These are phyloP conservation scores for Axis porcinus DNA, from an alignment of 2,113 vertebrate species.

Conservation along the genomic window DNA sequence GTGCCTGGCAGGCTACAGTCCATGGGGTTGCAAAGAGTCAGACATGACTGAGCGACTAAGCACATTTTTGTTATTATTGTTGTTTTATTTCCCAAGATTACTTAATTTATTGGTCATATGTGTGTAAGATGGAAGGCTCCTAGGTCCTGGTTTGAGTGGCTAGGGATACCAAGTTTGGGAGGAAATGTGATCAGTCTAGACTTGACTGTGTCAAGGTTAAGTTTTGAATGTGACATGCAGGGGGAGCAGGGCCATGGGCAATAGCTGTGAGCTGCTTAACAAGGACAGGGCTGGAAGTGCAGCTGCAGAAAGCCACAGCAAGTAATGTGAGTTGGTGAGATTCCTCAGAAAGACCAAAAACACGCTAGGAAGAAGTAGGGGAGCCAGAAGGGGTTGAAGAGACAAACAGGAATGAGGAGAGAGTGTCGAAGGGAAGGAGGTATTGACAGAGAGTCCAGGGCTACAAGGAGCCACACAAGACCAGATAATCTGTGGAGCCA, in stretches of 20 bases:
- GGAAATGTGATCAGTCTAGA: background rate
- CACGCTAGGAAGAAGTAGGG: background rate
- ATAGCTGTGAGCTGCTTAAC: background rate
- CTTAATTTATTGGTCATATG: background rate
- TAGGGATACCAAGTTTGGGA: background rate
- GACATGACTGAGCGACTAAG: background rate
- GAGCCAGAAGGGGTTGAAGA: background rate
- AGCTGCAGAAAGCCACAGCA: fast-evolving
- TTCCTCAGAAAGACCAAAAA: background rate
- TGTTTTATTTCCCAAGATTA: background rate
- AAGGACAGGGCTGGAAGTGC: background rate
- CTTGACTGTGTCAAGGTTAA: background rate
- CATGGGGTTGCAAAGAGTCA: background rate
- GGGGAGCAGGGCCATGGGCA: background rate
- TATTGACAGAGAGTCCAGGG: too few species aligned
- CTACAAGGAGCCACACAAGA: background rate
- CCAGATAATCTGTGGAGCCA: background rate
- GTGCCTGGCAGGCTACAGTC: background rate
- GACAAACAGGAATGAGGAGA: background rate
- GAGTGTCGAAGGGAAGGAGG: background rate
- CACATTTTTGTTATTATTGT: background rate
- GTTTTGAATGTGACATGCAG: background rate
- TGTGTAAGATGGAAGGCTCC: background rate
- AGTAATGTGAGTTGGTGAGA: background rate
- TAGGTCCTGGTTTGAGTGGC: background rate